Base-by-base conservation (phyloP, 2,888 invertebrate genomes). In the Eupithecia exiguata region DNA sequence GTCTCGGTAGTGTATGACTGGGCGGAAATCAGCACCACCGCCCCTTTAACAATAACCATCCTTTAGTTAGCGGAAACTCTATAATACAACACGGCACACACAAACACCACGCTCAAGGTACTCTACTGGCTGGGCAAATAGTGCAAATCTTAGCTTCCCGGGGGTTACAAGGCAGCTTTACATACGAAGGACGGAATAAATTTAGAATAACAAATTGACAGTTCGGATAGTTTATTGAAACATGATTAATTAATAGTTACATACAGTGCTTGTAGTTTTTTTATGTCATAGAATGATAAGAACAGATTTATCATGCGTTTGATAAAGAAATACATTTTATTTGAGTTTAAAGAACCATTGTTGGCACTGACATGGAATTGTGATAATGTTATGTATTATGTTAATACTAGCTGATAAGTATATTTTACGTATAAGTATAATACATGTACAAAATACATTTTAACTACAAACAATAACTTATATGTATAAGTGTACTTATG, bases 1-100 rank as follows among this genome's bases (percentile, higher is more conserved):
- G 95, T 98, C 98, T 90, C 98, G 96, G 95, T 98, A 98, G 95
- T 98, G 98, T 90, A 98, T 97, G 88, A 98, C 96, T 85, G 98
- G 97, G 88, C 98, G 96, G 95, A 97, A 97, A 91, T 98, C 98
- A 86, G 96, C 96, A 88, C 96, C 96, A 88, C 95, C 96, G 89
- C 96, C 96, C 94, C 97, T 97, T 95, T 92, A 96, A 96, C 94
- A 95, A 95, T 86, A 91, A 92, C 85, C 86, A 87, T 75, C 25
- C 76, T 80, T 80, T 74, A 79, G 77, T 87, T 85, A 87, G 79
- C 74, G 79, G 78, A 77, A 79, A 81, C 76, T 74, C 75, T 77
- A 76, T 53, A 53, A 53, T 53, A 78, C 77, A 83, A 81, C 9
- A 82, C 81, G 74, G 74, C 79, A 83, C 80, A 86, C 81, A 83